phyloP scores from a whole-genome alignment of 1,140 invertebrate species.

The Ceratosolen solmsi region DNA sequence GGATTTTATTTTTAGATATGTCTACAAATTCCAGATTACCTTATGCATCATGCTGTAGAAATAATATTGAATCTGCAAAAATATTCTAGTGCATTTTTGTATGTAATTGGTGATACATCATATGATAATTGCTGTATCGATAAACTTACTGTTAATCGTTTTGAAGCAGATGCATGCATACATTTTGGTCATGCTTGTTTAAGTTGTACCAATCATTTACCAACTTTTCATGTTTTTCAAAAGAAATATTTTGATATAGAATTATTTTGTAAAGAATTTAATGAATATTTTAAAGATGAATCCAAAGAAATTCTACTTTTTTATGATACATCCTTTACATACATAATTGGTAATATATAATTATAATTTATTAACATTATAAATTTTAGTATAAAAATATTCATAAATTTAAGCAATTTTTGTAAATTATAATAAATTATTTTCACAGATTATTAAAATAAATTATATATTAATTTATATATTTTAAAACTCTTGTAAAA shows the following conservation, averaged over 20 bases:
- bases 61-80: constrained; percentile 80
- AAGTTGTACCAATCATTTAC: constrained; percentile 79
- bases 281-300: constrained; percentile 62
- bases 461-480: no score
- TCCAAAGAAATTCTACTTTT: constrained; percentile 78
- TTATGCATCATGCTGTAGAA: constrained; percentile 81
- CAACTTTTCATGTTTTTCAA: constrained; percentile 82
- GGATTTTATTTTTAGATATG: constrained; percentile 87
- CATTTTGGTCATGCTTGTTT: constrained; percentile 94
- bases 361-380: no score
- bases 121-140: constrained; percentile 97
- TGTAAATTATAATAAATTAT: no score
- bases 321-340: constrained; percentile 82
- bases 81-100: constrained; percentile 77
- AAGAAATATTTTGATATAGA: constrained; percentile 75
- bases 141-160: constrained; percentile 90
- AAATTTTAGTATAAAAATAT: no score
- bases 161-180: constrained; percentile 87
- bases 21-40: constrained; percentile 91
- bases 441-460: no score
- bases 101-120: constrained; percentile 92
- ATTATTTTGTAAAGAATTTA: constrained; percentile 65
- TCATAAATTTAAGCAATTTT: no score
- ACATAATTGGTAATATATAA: constrained; percentile 76
- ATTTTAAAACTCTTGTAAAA: no score